Evolutionary conservation across 2,888 invertebrate species (phyloP), one percentile per base, ranked within the genome.

Genomic region (Thymelicus lineola): DNA sequence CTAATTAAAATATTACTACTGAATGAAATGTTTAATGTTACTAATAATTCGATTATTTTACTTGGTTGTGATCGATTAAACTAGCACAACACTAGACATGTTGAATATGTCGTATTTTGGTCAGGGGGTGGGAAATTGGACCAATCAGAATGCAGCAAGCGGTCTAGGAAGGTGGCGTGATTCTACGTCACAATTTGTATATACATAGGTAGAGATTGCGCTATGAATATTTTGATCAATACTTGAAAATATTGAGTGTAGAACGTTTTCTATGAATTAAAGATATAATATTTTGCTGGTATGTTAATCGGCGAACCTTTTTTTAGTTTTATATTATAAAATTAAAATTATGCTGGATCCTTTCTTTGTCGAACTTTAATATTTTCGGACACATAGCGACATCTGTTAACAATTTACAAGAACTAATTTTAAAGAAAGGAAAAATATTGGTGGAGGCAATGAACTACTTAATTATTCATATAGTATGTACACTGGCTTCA

Each of bases 161-260:
- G 79, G 80, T 80, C 85, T 85, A 82, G 84, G 87, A 89, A 91
- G 87, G 93, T 93, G 93, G 93, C 93, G 93, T 93, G 93, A 93
- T 93, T 62, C 90, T 86, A 90, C 91, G 91, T 90, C 91, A 89
- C 79, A 74, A 71, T 73, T 73, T 81, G 81, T 76, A 82, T 75
- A 82, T 76, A 77, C 75, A 82, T 76, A 77, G 71, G 75, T 81
- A 81, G 61, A 70, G 64, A 74, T 50, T 62, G 62, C 64, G 70
- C 46, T 74, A 76, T 20, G 46, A 17, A 62, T 28, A 57, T 69
- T 64, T 75, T 75, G 73, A 79, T 78, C 77, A 79, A 78, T 78
- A 75, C 69, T 64, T 62, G 55, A 45, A 68, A 59, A 46, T 38
- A 9, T 14, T 64, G 20, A 42, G 7, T 42, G n/a, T 12, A 7